Evolutionary conservation across 2,113 vertebrate species (phyloP), one percentile per base, ranked within the genome.

Genomic region (Bothrops jararaca): DNA sequence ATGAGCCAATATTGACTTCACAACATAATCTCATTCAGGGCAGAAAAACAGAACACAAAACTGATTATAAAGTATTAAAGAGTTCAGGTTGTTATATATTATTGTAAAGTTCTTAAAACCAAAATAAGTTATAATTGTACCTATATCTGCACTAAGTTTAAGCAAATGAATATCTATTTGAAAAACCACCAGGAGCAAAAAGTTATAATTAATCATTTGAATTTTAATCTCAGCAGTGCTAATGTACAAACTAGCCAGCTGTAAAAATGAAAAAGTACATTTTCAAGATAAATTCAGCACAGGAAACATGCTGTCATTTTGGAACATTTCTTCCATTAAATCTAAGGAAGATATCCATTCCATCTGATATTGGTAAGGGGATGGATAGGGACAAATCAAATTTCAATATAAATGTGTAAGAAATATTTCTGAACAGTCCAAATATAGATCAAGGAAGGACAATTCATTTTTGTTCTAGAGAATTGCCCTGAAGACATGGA

Each of bases 111-210:
- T 26, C 20, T 52, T 50, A 94, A 56, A 5, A 52, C 52, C 22
- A 52, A 64, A 52, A 34, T 34, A 18, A 88, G 1, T 20, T 86
- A 54, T 11, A 29, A 10, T 42, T 39, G 57, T 80, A 39, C n/a
- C 34, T 39, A 93, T 86, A 87, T 90, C 85, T 87, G 24, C 18
- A 3, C 3, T 50, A 58, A 91, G 64, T 92, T 92, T 85, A 90
- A 57, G 50, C 39, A 90, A 89, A 89, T 39, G 45, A 89, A 20
- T 89, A 58, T 58, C 56, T 89, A 80, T 39, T 39, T 39, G 39
- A 91, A 0, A 1, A 95, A 45, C 90, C 97, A 92, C 95, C 94
- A 96, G 96, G 96, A 95, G 97, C 95, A 93, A 80, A 90, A 53
- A 23, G 69, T 13, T 54, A 85, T 45, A 86, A 34, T 26, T 8